Percentiles rank a stretch among this genome's conserved stretches.
These are phyloP conservation scores for Harpagifer antarcticus DNA, from an alignment of 2,797 vertebrate species.

Conservation along the genomic window DNA sequence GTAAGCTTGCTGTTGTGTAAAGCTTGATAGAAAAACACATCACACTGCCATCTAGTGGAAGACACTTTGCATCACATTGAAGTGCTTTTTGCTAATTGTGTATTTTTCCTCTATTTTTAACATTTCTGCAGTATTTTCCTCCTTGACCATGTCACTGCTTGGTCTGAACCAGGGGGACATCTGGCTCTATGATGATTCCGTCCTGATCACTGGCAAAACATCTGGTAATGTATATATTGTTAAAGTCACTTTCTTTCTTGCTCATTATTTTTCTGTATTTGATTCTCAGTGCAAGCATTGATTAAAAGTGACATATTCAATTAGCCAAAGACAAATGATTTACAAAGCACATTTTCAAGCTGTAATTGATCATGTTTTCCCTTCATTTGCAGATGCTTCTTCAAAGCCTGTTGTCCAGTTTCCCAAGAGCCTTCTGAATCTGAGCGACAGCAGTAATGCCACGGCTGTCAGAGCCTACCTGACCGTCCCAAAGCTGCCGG, in stretches of 20 bases:
- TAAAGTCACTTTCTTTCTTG: background rate
- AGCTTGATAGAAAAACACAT: background rate
- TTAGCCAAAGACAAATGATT: background rate
- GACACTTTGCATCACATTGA: background rate
- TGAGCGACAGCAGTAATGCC: slow-evolving; percentile 83
- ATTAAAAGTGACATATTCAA: background rate
- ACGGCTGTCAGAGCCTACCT: slow-evolving; percentile 88
- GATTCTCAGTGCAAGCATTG: background rate
- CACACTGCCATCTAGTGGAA: slow-evolving; percentile 60
- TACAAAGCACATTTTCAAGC: background rate
- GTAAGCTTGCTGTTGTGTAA: background rate
- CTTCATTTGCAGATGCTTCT: slow-evolving; percentile 81
- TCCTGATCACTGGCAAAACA: slow-evolving; percentile 90
- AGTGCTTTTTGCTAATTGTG: background rate
- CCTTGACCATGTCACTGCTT: slow-evolving; percentile 88
- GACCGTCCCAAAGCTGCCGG: slow-evolving; percentile 85
- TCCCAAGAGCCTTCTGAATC: slow-evolving; percentile 87
- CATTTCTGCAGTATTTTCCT: slow-evolving; percentile 89
- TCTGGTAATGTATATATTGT: slow-evolving; percentile 80
- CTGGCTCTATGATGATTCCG: slow-evolving; percentile 93
- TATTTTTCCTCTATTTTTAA: background rate
- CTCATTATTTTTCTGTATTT: background rate
- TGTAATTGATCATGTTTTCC: background rate
- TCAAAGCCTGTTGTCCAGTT: slow-evolving; percentile 89
- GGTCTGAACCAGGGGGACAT: slow-evolving; percentile 91